Evolutionary conservation across 2,797 vertebrate species (phyloP).

Genomic region (Tokudaia tokunoshimensis): DNA sequence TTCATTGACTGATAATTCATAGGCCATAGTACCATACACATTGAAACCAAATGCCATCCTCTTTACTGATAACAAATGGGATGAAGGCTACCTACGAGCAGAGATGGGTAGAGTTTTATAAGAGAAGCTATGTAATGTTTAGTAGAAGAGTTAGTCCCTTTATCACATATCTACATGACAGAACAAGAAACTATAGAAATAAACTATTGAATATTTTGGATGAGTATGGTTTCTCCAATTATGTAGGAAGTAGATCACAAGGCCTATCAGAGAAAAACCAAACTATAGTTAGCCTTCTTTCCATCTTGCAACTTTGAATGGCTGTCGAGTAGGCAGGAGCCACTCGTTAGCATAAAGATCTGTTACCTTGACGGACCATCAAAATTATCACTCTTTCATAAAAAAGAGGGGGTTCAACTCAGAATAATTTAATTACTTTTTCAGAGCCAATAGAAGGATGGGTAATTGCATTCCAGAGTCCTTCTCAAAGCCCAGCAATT

Average conservation of each 20-base stretch:
- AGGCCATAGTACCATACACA: conserved; percentile 56
- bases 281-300: conserved; percentile 76
- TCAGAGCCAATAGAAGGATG: conserved; percentile 80
- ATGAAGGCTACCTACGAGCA: background rate
- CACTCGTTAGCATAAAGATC: conserved; percentile 66
- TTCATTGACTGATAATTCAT: conserved; percentile 82
- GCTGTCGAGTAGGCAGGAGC: conserved; percentile 63
- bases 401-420: conserved; percentile 73
- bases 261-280: conserved; percentile 14
- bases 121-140: conserved; percentile 4
- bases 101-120: background rate
- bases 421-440: conserved; percentile 77
- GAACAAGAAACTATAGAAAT: conserved; percentile 43
- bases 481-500: conserved; percentile 78
- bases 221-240: background rate
- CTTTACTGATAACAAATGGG: background rate
- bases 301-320: conserved; percentile 72
- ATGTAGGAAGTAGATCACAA: background rate
- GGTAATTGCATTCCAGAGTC: conserved; percentile 71
- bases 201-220: background rate
- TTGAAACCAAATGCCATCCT: conserved; percentile 66
- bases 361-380: conserved; percentile 60
- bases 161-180: background rate
- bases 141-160: background rate
- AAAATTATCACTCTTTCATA: background rate